Percentiles rank a stretch among this genome's conserved stretches.
Conservation (phyloP, 2,113 vertebrate species). For the Nesogale talazaci region DNA sequence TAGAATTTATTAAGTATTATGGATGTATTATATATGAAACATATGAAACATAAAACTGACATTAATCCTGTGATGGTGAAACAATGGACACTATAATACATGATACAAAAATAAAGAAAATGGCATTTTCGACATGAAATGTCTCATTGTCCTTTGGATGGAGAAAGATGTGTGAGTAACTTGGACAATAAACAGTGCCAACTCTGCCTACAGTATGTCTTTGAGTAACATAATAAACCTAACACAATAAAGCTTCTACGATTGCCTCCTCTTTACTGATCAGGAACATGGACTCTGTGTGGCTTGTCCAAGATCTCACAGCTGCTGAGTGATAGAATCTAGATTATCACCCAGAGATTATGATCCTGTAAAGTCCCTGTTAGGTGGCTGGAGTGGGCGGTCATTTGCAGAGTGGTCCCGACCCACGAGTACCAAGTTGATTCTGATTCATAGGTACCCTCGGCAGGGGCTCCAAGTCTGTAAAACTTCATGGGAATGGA, state of each 20-base stretch:
- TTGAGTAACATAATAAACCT: background rate
- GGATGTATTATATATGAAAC: constrained; percentile 14
- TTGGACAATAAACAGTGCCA: background rate
- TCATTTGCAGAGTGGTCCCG: too few species aligned
- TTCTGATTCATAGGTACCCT: too few species aligned
- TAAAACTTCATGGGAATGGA: too few species aligned
- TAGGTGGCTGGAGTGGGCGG: too few species aligned
- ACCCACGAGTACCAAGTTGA: too few species aligned
- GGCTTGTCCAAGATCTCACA: background rate
- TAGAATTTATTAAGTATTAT: background rate
- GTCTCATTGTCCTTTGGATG: background rate
- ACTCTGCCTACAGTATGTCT: background rate
- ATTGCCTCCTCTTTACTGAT: background rate
- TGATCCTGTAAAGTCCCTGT: background rate
- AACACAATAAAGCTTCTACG: background rate
- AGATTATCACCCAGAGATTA: background rate
- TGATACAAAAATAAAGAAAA: constrained; percentile 15
- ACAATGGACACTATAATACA: background rate
- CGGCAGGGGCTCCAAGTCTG: too few species aligned
- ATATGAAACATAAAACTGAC: background rate
- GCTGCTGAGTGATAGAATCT: background rate
- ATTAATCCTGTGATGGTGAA: constrained; percentile 25
- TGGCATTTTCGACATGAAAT: background rate
- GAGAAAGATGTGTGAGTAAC: background rate
- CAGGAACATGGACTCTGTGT: background rate